These are phyloP conservation scores for Epinephelus cyanopodus DNA, from an alignment of 2,113 vertebrate species.

Conservation along the genomic window DNA sequence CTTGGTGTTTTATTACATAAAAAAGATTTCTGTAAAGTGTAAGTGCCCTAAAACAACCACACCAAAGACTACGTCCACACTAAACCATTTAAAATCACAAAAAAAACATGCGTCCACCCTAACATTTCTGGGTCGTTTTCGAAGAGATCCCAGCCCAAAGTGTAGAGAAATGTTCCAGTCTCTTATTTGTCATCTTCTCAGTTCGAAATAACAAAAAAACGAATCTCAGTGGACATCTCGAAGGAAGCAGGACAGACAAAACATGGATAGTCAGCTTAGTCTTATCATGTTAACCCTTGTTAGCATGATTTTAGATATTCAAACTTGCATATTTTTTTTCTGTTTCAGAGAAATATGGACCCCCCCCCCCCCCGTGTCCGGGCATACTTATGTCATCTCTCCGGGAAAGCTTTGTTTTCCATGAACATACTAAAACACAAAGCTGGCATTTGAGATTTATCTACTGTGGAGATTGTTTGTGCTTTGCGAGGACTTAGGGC, in stretches of 20 bases:
- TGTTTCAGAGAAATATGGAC: no score
- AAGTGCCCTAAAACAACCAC: neutral
- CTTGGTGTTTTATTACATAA: neutral
- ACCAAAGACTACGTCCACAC: neutral
- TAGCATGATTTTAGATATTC: no score
- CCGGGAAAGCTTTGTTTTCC: neutral
- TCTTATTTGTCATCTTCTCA: neutral
- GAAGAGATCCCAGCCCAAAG: neutral
- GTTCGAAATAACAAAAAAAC: neutral
- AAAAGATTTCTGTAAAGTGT: neutral
- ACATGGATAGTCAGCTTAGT: neutral
- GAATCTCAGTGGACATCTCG: neutral
- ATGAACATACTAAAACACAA: neutral
- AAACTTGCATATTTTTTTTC: no score
- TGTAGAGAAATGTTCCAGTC: neutral
- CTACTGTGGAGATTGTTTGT: neutral
- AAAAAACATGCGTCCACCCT: neutral
- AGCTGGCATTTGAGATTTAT: neutral
- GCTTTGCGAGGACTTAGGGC: no score
- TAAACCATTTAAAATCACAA: neutral
- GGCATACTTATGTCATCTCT: neutral
- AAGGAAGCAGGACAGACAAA: neutral
- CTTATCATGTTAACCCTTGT: neutral
- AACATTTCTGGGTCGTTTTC: neutral
- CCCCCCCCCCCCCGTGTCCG: no score